phyloP scores from a whole-genome alignment of 2,797 vertebrate species.

The Acropternis orthonyx region DNA sequence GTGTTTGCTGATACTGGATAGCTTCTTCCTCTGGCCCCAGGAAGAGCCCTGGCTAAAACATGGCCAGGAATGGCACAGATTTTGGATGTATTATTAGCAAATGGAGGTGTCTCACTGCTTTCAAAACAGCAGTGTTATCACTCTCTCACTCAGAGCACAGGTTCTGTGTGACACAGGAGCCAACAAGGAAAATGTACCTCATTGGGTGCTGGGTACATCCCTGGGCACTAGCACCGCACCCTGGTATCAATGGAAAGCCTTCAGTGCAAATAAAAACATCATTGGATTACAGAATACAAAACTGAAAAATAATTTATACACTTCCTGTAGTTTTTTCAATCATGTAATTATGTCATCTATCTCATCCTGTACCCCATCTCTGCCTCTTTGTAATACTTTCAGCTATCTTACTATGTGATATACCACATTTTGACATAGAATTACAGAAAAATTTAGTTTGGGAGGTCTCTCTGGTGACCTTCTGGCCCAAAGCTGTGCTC shows the following conservation, averaged over 20 bases:
- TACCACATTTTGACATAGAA: not conserved
- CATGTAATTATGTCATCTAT: not conserved
- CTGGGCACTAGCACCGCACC: not conserved
- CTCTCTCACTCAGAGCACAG: not conserved
- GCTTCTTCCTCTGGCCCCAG: fast-evolving
- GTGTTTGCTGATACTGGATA: not conserved
- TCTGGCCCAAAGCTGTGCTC: not conserved
- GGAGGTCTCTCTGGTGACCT: not conserved
- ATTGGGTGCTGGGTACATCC: not conserved
- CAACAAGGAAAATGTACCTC: not conserved
- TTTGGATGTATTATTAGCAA: not conserved
- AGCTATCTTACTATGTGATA: not conserved
- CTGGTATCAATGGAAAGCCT: not conserved
- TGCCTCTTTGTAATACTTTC: not conserved
- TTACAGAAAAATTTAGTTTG: not conserved
- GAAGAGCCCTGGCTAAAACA: not conserved
- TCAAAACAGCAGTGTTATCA: not conserved
- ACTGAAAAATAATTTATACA: not conserved
- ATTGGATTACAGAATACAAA: not conserved
- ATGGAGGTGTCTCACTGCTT: not conserved
- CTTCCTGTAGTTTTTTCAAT: not conserved
- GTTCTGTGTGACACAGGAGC: not conserved
- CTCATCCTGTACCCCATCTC: not conserved
- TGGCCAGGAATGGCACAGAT: not conserved
- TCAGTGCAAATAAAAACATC: not conserved